A percentile compares a stretch with the other conserved stretches of the same genome.
Conservation (phyloP, 2,888 invertebrate species). For the Lissocephala sabroskyi region DNA sequence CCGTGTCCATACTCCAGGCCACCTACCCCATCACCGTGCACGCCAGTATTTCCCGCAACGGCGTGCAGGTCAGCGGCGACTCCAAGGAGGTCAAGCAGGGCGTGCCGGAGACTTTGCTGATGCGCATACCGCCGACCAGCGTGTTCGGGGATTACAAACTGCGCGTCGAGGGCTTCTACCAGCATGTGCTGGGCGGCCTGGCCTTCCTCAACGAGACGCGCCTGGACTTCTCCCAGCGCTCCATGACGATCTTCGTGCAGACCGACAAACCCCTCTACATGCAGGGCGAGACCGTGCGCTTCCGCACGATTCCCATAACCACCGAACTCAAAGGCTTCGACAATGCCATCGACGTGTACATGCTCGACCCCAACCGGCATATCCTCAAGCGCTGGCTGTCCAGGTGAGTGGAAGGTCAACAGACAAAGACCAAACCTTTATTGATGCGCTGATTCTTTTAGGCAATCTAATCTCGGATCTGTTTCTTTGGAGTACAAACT, state of each 20-base stretch:
- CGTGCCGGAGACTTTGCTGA: slow-evolving; percentile 90
- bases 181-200: slow-evolving; percentile 82
- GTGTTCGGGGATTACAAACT: slow-evolving; percentile 88
- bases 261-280: slow-evolving; percentile 95
- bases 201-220: slow-evolving; percentile 92
- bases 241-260: slow-evolving; percentile 96
- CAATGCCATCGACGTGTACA: slow-evolving; percentile 92
- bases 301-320: slow-evolving; percentile 93
- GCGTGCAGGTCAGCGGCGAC: slow-evolving; percentile 90
- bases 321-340: slow-evolving; percentile 93
- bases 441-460: slow-evolving; percentile 12
- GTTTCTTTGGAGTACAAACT: slow-evolving; percentile 93
- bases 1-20: slow-evolving; percentile 86
- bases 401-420: slow-evolving; percentile 69
- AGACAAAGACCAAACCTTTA: not conserved
- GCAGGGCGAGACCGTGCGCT: slow-evolving; percentile 91
- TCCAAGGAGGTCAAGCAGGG: slow-evolving; percentile 87
- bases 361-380: slow-evolving; percentile 90
- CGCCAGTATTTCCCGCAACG: slow-evolving; percentile 90
- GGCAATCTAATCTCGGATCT: slow-evolving; percentile 91
- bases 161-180: slow-evolving; percentile 84
- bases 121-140: slow-evolving; percentile 90
- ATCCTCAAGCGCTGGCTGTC: slow-evolving; percentile 95
- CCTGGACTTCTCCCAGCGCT: slow-evolving; percentile 88
- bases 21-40: slow-evolving; percentile 87